phyloP scores from a whole-genome alignment of 2,113 vertebrate species.

The Dicrurus megarhynchus region DNA sequence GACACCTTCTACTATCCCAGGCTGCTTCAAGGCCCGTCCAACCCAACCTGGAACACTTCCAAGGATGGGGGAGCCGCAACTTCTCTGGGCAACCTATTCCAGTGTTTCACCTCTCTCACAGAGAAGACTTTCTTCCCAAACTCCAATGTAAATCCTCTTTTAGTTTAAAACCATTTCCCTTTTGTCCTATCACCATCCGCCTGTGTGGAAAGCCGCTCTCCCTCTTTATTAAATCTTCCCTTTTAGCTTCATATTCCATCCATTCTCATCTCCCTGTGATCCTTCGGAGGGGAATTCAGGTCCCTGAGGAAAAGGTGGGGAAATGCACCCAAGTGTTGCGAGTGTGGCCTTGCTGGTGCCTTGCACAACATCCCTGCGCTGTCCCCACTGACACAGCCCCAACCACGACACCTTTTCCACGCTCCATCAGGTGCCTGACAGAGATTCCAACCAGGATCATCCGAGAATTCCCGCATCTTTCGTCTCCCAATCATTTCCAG shows the following conservation, averaged over 20 bases:
- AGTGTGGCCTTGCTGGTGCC: background rate
- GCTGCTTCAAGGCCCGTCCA: background rate
- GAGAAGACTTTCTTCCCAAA: background rate
- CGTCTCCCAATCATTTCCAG: background rate
- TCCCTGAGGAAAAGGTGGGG: background rate
- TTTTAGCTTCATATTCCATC: background rate
- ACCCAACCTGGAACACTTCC: background rate
- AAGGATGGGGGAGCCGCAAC: background rate
- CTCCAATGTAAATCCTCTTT: background rate
- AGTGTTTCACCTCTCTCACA: background rate
- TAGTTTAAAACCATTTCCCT: background rate
- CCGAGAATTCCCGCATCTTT: background rate
- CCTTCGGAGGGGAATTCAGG: background rate
- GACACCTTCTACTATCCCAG: background rate
- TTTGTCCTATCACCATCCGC: background rate
- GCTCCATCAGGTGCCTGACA: background rate
- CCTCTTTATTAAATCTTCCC: background rate
- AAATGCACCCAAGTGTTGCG: background rate
- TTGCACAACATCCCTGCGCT: background rate
- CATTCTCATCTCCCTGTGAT: rapidly evolving
- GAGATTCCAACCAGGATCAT: background rate
- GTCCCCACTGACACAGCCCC: background rate
- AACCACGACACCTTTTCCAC: background rate
- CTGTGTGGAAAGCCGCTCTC: background rate
- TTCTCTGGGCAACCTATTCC: background rate